Base-by-base conservation (phyloP, 1,140 invertebrate genomes). In the Drosophila nigrodunni region DNA sequence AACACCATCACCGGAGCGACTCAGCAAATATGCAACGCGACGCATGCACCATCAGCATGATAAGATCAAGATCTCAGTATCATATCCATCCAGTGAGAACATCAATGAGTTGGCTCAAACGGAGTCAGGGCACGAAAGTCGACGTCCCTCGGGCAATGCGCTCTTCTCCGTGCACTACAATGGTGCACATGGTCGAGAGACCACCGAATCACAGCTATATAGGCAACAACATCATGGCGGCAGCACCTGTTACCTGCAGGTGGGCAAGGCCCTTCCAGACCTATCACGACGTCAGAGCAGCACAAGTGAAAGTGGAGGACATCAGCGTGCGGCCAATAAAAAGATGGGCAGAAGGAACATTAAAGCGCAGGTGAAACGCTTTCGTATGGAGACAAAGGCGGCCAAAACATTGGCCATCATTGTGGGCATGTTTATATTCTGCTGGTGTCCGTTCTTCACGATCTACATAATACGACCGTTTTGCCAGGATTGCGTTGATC, bases 361-460 rank as follows among this genome's bases (percentile, higher is more conserved):
- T 68, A 95, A 82, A 61, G 83, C 89, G 0, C 92, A 92, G 61
- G 95, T 95, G 2, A 95, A 95, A 6, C 95, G 95, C 6, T 93
- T 96, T 71, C 93, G 95, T 66, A 94, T 96, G 71, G 97, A 98
- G 78, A 96, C 95, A 0, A 97, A 98, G 93, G 98, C 97, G 0
- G 97, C 97, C 30, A 96, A 98, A 88, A 98, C 97, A 0, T 93
- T 99, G 46, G 97, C 97, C 34, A 95, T 98, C 3, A 97, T 98
- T 2, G 97, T 98, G 4, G 97, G 97, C 9, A 97, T 97, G 18
- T 99, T 98, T 90, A 95, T 98, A 5, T 95, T 97, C 6, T 98
- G 97, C 78, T 98, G 97, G 97, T 92, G 97, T 49, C 97, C 97
- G 4, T 98, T 98, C 92, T 99, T 98, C 92, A 94, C 97, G 1